These are phyloP conservation scores for Chlorops oryzae DNA, from an alignment of 1,140 invertebrate species.

Conservation along the genomic window DNA sequence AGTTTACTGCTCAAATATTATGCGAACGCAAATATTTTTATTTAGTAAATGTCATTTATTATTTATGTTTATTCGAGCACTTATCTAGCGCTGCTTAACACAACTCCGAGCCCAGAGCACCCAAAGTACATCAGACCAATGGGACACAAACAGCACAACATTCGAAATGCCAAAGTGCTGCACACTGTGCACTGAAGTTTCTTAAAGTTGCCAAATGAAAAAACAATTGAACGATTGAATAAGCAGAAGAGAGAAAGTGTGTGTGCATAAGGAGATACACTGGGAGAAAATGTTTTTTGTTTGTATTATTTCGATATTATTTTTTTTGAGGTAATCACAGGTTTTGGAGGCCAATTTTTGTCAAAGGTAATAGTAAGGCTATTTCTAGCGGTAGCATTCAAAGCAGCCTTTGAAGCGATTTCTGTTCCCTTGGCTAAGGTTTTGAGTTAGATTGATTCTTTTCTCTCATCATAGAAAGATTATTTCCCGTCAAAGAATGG, in stretches of 20 bases:
- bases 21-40: constrained; percentile 49
- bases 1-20: constrained; percentile 48
- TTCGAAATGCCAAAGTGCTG: background rate
- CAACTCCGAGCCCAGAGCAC: too few relatives aligned
- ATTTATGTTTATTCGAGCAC: constrained; percentile 48
- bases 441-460: too few relatives aligned
- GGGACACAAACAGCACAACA: constrained; percentile 13
- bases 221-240: constrained; percentile 14
- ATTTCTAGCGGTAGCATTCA: constrained; percentile 32
- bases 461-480: too few relatives aligned
- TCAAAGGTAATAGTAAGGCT: constrained; percentile 15
- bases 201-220: background rate
- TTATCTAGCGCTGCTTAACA: constrained; percentile 47
- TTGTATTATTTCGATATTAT: too few relatives aligned
- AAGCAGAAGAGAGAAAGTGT: background rate
- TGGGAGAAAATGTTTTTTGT: constrained; percentile 34
- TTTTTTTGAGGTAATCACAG: too few relatives aligned
- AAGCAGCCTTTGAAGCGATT: constrained; percentile 22
- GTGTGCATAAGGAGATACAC: constrained; percentile 4
- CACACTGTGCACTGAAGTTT: background rate
- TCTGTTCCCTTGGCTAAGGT: background rate
- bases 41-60: constrained; percentile 49
- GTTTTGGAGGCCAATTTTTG: constrained; percentile 10
- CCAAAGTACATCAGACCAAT: too few relatives aligned
- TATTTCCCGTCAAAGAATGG: too few relatives aligned